Base-by-base conservation (phyloP, 2,888 invertebrate genomes). In the Cepaea hortensis region DNA sequence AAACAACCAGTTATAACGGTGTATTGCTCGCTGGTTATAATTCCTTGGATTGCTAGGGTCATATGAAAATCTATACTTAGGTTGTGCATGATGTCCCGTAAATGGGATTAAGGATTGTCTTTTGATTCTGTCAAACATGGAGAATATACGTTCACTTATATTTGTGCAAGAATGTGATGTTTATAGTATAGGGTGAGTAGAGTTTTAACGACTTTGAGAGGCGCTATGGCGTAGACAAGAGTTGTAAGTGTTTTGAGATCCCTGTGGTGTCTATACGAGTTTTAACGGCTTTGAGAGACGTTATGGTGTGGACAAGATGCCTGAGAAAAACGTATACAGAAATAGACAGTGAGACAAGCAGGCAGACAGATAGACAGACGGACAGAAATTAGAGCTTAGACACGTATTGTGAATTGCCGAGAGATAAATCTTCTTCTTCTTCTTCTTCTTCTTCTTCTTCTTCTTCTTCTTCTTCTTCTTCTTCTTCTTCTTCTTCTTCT, bases 11-110 rank as follows among this genome's bases (percentile, higher is more conserved):
- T 13, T 20, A 75, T 11, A 20, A 73, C 11, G 13, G 23, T 65
- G 48, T 84, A 65, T 11, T 84, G 65, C 5, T 84, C 62, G 55
- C 65, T 46, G 23, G 7, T 77, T 2, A 84, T 77, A 7, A 77
- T n/a, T 0, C 84, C 84, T 46, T 70, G 62, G 23, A 72, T 7
- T n/a, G 72, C n/a, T 5, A 23, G 1, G n/a, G 23, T 50, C 3
- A 77, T 61, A 6, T 77, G 77, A 5, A 77, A 9, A 3, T n/a
- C n/a, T 55, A 55, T 2, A 7, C n/a, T 77, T 9, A 3, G 0
- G 77, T 77, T 77, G 20, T 11, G 55, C 77, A 77, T 61, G 23
- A 3, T 77, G 13, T 48, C 3, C 55, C 11, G 55, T 11, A 55
- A 11, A 55, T 55, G 6, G 7, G 7, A 11, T 55, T 55, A 9